phyloP scores from a whole-genome alignment of 1,140 invertebrate genomes.

The Leptopilina boulardi region DNA sequence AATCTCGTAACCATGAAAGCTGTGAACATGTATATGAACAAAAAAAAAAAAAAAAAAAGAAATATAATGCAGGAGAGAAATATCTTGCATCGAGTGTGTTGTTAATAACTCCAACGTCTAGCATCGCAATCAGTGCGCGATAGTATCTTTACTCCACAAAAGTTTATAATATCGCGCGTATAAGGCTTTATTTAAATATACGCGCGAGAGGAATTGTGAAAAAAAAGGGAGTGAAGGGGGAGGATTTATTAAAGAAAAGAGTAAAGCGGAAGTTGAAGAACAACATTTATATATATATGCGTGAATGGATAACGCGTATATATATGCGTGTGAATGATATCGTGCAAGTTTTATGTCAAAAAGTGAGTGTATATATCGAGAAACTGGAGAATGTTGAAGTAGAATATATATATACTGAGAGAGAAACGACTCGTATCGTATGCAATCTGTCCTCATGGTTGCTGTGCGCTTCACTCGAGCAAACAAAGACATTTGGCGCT shows the following conservation, averaged over 20 bases:
- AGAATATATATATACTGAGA: not conserved
- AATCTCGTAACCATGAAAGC: not conserved
- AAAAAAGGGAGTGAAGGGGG: not conserved
- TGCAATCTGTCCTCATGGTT: slow-evolving; percentile 26
- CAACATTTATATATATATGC: not conserved
- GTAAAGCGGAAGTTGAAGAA: slow-evolving; percentile 3
- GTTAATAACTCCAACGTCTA: slow-evolving; percentile 18
- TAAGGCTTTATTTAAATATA: slow-evolving; percentile 1
- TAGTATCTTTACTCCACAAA: not conserved
- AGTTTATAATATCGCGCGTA: not conserved
- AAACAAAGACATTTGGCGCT: slow-evolving; percentile 28
- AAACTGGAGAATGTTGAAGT: not conserved
- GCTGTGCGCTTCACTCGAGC: slow-evolving; percentile 22
- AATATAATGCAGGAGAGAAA: not conserved
- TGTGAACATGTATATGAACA: not conserved
- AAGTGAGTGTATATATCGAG: slow-evolving; percentile 20
- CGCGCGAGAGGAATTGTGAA: not conserved
- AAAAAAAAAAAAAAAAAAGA: not conserved
- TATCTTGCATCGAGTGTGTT: slow-evolving; percentile 5
- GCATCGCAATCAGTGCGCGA: slow-evolving; percentile 8
- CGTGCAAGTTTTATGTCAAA: slow-evolving; percentile 4
- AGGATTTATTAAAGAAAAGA: not conserved
- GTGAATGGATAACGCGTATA: not conserved
- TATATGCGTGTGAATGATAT: slow-evolving; percentile 15
- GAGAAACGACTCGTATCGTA: not conserved